Base-by-base conservation (phyloP, 2,113 vertebrate genomes). In the Brachyistius frenatus region DNA sequence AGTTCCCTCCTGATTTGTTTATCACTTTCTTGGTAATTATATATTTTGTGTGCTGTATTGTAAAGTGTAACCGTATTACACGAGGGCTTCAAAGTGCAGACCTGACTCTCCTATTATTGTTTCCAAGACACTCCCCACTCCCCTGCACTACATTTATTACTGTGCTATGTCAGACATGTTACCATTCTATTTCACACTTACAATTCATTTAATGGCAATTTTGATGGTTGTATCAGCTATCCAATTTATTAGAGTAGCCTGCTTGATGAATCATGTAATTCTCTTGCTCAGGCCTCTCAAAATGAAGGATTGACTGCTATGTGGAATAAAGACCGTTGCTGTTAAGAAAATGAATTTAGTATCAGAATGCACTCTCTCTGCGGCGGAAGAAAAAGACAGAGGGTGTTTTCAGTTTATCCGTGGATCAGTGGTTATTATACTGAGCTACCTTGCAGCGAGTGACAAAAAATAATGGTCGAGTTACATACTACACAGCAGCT, bases 261-360 rank as follows among this genome's bases (percentile, higher is more conserved):
- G 91, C 88, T 86, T 92, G 92, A 92, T 92, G 90, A 92, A 92
- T 92, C 86, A 86, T 88, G 92, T 94, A 86, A 92, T 93, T 91
- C 86, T 91, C 82, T 85, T 89, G 85, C 87, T 84, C 87, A 67
- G 85, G 82, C 86, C 90, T 86, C 86, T 92, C 87, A 92, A 88
- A 89, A 93, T 92, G 91, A 92, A 89, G 90, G 87, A 90, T 91
- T 88, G 90, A 92, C 87, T 93, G 84, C 81, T 78, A 78, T 32
- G 76, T 69, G 73, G 83, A 89, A 86, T 84, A 86, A 88, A 88
- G 77, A 87, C 80, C 73, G 61, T 72, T 68, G 76, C 81, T 66
- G 83, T 84, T 89, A 76, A 76, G 78, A 86, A 85, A 91, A 91
- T 84, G 80, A 89, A 89, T 85, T 67, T 57, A 57, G 72, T 63